phyloP scores from a whole-genome alignment of 1,140 invertebrate species.

The Parapsyche elsis region DNA sequence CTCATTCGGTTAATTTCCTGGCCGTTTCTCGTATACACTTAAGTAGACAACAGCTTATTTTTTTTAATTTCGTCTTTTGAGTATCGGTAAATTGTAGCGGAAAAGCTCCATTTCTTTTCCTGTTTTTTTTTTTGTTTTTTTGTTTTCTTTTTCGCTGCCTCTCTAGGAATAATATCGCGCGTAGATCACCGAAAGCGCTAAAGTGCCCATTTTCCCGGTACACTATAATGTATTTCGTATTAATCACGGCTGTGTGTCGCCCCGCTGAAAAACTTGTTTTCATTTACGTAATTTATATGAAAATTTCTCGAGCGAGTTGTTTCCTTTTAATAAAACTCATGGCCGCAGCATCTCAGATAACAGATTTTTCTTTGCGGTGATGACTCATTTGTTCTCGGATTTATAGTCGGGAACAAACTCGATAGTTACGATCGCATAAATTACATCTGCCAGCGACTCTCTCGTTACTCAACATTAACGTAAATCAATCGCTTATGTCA shows the following conservation, averaged over 20 bases:
- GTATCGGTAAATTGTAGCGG: too few species aligned
- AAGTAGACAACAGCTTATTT: too few species aligned
- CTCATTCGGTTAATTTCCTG: too few species aligned
- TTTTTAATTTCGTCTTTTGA: too few species aligned
- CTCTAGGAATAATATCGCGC: too few species aligned
- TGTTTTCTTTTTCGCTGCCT: too few species aligned
- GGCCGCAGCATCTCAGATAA: not conserved
- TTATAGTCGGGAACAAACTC: not conserved
- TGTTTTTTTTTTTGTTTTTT: too few species aligned
- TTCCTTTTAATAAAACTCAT: not conserved
- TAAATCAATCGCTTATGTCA: not conserved
- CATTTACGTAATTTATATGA: slow-evolving; percentile 21
- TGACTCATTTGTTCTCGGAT: slow-evolving; percentile 16
- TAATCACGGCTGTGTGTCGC: slow-evolving; percentile 9
- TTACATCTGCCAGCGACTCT: not conserved
- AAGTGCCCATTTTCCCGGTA: not conserved
- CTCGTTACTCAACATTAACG: not conserved
- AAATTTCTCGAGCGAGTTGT: slow-evolving; percentile 4
- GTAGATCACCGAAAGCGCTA: too few species aligned
- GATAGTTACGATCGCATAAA: slow-evolving; percentile 1
- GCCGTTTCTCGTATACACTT: too few species aligned
- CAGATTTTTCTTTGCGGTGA: slow-evolving; percentile 15
- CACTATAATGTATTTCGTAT: slow-evolving; percentile 10
- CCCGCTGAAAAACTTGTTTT: slow-evolving; percentile 10
- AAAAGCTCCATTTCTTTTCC: too few species aligned